These are phyloP conservation scores for Latrodectus elegans DNA, from an alignment of 2,888 invertebrate species.

Conservation along the genomic window DNA sequence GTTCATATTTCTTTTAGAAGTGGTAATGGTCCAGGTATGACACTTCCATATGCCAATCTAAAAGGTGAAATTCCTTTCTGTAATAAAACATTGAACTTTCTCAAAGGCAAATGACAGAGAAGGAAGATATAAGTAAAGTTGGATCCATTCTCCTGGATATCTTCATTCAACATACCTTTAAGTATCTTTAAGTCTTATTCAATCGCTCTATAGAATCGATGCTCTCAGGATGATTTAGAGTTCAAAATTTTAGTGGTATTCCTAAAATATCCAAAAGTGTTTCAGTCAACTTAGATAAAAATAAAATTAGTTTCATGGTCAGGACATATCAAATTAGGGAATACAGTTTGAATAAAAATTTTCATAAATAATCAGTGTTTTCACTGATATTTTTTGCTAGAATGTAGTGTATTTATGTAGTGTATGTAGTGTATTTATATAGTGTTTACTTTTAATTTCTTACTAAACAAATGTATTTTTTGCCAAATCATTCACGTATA, in stretches of 20 bases:
- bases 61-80: background rate
- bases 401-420: too few species aligned
- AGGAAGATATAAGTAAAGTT: background rate
- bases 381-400: background rate
- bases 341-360: background rate
- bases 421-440: too few species aligned
- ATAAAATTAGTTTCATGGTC: background rate
- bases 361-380: background rate
- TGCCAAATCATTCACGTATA: too few species aligned
- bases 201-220: background rate
- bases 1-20: conserved; percentile 1
- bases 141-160: background rate
- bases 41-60: background rate
- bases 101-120: background rate
- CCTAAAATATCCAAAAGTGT: background rate
- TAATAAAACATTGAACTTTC: background rate
- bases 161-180: conserved; percentile 2
- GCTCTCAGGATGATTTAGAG: background rate
- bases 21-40: background rate
- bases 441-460: too few species aligned
- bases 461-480: too few species aligned
- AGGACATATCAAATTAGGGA: background rate
- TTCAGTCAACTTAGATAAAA: background rate
- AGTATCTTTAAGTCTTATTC: background rate
- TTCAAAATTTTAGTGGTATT: background rate